Evolutionary conservation across 2,113 vertebrate genomes (phyloP).

Genomic region (Apus apus): DNA sequence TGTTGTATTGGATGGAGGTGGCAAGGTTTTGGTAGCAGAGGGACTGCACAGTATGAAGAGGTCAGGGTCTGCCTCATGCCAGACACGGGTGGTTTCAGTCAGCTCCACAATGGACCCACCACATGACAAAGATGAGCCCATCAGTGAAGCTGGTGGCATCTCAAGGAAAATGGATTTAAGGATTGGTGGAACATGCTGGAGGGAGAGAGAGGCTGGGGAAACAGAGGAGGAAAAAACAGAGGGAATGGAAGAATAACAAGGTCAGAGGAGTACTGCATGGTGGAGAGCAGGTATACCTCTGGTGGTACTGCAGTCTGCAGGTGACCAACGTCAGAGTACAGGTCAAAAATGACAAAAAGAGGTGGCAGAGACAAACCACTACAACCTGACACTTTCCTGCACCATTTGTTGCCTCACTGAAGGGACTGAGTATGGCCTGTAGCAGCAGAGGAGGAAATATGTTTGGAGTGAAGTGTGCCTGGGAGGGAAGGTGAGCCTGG

Average conservation of each 20-base stretch:
- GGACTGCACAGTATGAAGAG: not conserved
- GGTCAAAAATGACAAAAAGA: not conserved
- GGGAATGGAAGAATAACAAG: not conserved
- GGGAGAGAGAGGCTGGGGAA: not conserved
- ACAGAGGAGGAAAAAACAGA: not conserved
- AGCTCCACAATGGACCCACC: not conserved
- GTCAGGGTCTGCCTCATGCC: not conserved
- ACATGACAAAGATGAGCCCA: not conserved
- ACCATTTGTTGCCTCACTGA: too few species aligned
- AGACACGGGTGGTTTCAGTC: not conserved
- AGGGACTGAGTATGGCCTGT: not conserved
- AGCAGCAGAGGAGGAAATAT: not conserved
- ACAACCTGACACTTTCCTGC: not conserved
- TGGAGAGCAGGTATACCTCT: not conserved
- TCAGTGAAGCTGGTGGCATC: not conserved
- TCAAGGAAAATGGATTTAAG: not conserved
- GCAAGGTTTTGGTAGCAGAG: not conserved
- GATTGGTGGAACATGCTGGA: not conserved
- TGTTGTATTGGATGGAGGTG: not conserved
- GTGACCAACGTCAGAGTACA: not conserved
- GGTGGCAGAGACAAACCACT: rapidly evolving
- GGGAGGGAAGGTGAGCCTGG: not conserved
- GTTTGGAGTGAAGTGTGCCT: not conserved
- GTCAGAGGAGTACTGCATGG: not conserved
- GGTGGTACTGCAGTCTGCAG: not conserved